Evolutionary conservation across 2,797 vertebrate genomes (phyloP).

Genomic region (Natrix natrix): DNA sequence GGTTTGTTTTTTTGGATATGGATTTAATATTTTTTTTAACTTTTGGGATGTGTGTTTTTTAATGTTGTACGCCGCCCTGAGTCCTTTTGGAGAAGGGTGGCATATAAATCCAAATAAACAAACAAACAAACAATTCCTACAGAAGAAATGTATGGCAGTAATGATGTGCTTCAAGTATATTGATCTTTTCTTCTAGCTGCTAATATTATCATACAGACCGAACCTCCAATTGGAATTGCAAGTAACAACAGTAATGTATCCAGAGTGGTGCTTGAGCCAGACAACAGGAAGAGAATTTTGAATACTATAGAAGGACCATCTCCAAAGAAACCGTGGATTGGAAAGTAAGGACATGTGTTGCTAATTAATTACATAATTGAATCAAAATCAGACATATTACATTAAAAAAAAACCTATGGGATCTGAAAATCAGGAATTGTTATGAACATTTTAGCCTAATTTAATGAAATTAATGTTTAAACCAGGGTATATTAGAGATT

Average conservation of each 20-base stretch:
- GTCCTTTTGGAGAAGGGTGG: no score
- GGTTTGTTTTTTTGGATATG: no score
- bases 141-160: background rate
- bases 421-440: background rate
- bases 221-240: conserved; percentile 78
- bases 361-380: background rate
- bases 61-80: no score
- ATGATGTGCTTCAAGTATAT: conserved; percentile 30
- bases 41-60: no score
- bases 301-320: conserved; percentile 79
- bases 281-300: conserved; percentile 84
- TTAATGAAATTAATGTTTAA: background rate
- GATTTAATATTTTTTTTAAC: no score
- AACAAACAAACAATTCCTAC: background rate
- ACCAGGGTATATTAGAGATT: background rate
- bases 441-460: background rate
- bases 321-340: conserved; percentile 90
- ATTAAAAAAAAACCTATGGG: background rate
- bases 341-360: conserved; percentile 79
- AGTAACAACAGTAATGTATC: conserved; percentile 76
- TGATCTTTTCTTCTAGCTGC: conserved; percentile 74
- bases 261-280: conserved; percentile 85
- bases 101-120: no score
- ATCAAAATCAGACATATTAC: background rate
- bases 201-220: conserved; percentile 95